Evolutionary conservation across 2,113 vertebrate genomes (phyloP).

Genomic region (Onychostoma macrolepis): DNA sequence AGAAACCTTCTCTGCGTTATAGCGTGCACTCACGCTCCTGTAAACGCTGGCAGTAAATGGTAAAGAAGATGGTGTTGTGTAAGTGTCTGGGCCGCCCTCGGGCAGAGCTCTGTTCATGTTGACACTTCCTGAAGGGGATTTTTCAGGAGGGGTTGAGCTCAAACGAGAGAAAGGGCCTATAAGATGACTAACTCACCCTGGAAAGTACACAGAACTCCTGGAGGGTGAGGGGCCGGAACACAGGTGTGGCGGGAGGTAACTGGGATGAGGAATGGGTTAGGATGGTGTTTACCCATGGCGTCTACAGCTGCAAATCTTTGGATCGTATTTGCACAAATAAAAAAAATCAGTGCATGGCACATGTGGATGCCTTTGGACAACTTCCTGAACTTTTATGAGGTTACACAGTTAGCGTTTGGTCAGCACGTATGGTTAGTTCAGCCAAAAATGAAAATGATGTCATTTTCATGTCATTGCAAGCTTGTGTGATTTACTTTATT

Average conservation of each 20-base stretch:
- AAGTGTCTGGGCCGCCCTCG: constrained; percentile 15
- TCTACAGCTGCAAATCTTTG: constrained; percentile 4
- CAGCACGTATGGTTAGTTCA: not conserved
- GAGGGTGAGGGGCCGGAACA: constrained; percentile 19
- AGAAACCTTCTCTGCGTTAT: not conserved
- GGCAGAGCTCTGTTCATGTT: constrained; percentile 28
- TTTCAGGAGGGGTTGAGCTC: constrained; percentile 46
- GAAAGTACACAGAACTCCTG: constrained; percentile 51
- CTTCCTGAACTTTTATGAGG: constrained; percentile 24
- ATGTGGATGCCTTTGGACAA: constrained; percentile 4
- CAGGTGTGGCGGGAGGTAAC: constrained; percentile 46
- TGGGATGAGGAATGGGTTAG: not conserved
- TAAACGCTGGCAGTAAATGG: not conserved
- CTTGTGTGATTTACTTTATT: not conserved
- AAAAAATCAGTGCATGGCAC: not conserved
- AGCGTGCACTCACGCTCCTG: not conserved
- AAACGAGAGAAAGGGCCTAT: constrained; percentile 1
- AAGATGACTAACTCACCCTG: constrained; percentile 54
- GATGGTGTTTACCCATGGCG: constrained; percentile 23
- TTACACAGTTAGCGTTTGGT: constrained; percentile 9
- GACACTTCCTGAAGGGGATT: constrained; percentile 50
- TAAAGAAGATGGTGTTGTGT: not conserved
- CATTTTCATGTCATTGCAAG: not conserved
- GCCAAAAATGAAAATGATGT: not conserved
- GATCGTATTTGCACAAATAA: not conserved